Percentiles rank a stretch among this genome's conserved stretches.
Conservation (phyloP, 2,113 vertebrate genomes). For the Cephalopterus ornatus region DNA sequence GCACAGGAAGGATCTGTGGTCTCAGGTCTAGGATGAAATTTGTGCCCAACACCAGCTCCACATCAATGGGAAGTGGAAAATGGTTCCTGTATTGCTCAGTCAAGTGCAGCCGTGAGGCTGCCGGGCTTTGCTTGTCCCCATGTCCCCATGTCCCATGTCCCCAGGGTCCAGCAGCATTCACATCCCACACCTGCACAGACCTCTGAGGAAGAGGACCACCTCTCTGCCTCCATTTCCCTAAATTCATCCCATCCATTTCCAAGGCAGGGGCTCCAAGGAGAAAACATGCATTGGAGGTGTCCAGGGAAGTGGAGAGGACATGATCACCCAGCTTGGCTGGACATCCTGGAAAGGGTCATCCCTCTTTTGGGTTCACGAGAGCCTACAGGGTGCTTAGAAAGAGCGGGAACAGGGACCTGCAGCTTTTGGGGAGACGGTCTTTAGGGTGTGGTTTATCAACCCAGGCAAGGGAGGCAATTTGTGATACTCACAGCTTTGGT, state of each 20-base stretch:
- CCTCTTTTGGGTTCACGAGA: not conserved
- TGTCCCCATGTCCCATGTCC: not conserved
- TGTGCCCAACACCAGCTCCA: not conserved
- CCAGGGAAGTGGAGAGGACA: not conserved
- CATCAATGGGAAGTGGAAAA: not conserved
- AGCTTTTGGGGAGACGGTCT: not conserved
- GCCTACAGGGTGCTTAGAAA: not conserved
- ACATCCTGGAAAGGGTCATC: not conserved
- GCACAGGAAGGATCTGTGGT: not conserved
- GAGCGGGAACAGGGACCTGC: not conserved
- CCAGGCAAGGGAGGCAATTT: not conserved
- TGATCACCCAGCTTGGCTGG: fast-evolving
- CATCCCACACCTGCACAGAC: not conserved
- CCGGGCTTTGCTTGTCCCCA: not conserved
- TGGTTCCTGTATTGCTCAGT: not conserved
- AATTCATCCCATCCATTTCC: not conserved
- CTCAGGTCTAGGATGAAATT: not conserved
- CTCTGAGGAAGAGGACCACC: not conserved
- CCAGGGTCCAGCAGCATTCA: not conserved
- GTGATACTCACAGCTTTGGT: not conserved
- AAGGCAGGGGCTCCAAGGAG: not conserved
- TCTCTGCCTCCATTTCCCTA: not conserved
- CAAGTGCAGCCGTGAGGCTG: not conserved
- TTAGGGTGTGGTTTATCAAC: not conserved
- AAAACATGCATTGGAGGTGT: fast-evolving